Conservation (phyloP, 1,140 invertebrate species). For the Myzus persicae region DNA sequence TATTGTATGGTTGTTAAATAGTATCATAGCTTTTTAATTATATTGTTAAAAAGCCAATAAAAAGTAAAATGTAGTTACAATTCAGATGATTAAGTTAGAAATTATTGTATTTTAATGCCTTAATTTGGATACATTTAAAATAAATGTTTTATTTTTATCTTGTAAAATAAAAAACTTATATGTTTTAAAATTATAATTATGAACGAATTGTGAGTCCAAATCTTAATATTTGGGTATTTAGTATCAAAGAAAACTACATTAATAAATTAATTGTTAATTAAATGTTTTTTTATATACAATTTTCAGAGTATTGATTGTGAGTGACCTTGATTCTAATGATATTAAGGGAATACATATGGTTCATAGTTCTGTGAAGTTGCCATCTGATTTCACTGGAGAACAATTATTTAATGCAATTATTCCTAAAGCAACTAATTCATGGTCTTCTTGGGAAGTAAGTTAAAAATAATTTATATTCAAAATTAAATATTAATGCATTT, state of each 20-base stretch:
- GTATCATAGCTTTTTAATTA: background rate
- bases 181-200: background rate
- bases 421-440: background rate
- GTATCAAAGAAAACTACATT: background rate
- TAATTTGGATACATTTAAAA: background rate
- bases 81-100: background rate
- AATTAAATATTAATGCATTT: background rate
- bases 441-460: conserved; percentile 54
- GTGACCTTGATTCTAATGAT: conserved; percentile 40
- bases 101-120: background rate
- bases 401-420: conserved; percentile 30
- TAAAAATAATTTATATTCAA: background rate
- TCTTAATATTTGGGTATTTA: background rate
- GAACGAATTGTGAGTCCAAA: background rate
- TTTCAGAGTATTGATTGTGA: conserved; percentile 55
- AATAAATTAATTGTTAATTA: background rate
- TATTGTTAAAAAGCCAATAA: background rate
- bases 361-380: conserved; percentile 28
- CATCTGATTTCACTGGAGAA: conserved; percentile 54
- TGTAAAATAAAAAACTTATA: background rate
- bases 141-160: background rate
- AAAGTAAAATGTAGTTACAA: background rate
- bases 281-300: background rate
- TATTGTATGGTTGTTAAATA: background rate
- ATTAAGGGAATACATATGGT: conserved; percentile 20